A percentile compares a stretch with the other conserved stretches of the same genome.
phyloP scores from a whole-genome alignment of 2,113 vertebrate genomes.

The Sula dactylatra region DNA sequence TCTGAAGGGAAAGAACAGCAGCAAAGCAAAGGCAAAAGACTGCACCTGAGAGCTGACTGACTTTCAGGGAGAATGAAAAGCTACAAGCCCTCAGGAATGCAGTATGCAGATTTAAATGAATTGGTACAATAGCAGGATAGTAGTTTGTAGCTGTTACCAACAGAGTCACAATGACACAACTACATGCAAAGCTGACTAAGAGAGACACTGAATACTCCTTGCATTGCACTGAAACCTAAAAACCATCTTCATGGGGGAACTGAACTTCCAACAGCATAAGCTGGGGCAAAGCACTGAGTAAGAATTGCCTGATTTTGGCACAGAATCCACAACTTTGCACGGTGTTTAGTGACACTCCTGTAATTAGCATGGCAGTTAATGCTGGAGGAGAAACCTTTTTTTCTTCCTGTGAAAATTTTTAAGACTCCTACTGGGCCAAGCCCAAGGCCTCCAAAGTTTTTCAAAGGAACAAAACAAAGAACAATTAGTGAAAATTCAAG shows the following conservation, averaged over 20 bases:
- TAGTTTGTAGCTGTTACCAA: background rate
- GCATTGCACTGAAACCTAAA: background rate
- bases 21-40: background rate
- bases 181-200: background rate
- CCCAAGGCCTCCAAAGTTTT: background rate
- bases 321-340: background rate
- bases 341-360: background rate
- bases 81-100: background rate
- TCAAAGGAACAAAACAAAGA: background rate
- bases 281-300: background rate
- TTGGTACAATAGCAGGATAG: background rate
- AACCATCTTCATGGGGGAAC: background rate
- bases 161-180: background rate
- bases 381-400: background rate
- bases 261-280: background rate
- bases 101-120: background rate
- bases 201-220: background rate
- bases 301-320: background rate
- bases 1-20: background rate
- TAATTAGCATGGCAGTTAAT: background rate
- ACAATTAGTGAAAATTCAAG: background rate
- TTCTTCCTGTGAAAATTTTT: background rate
- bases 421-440: background rate
- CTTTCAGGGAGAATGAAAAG: background rate
- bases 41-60: background rate